Evolutionary conservation across 2,888 invertebrate species (phyloP).

Genomic region (Acleris sparsana): DNA sequence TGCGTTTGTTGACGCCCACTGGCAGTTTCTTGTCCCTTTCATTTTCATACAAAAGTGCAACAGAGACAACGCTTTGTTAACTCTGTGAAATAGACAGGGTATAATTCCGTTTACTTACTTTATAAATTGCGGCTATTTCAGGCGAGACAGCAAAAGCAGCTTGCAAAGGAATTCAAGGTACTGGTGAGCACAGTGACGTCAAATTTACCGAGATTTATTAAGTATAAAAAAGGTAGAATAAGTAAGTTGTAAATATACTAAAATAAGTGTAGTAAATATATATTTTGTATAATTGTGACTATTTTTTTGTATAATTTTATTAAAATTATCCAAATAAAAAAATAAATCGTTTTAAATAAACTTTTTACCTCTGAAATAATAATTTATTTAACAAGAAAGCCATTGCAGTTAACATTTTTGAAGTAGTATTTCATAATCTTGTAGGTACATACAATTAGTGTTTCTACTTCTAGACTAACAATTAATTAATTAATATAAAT

Average conservation of each 20-base stretch:
- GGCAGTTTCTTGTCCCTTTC: too few species aligned
- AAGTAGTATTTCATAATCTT: conserved; percentile 16
- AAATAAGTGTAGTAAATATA: conserved; percentile 26
- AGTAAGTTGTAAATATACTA: conserved; percentile 54
- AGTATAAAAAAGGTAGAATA: conserved; percentile 84
- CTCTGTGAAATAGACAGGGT: too few species aligned
- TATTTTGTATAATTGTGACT: conserved; percentile 28
- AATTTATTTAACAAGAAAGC: conserved; percentile 63
- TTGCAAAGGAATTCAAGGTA: conserved; percentile 86
- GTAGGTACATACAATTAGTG: conserved; percentile 7
- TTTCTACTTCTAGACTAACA: conserved; percentile 17
- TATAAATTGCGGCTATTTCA: conserved; percentile 55
- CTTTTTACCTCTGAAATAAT: conserved; percentile 47
- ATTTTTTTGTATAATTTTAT: conserved; percentile 19
- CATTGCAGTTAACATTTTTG: conserved; percentile 37
- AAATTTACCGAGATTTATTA: conserved; percentile 88
- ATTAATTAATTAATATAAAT: conserved; percentile 25
- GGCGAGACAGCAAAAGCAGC: conserved; percentile 86
- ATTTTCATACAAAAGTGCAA: too few species aligned
- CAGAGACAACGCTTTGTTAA: too few species aligned
- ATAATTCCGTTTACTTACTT: conserved; percentile 15
- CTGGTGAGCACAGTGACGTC: conserved; percentile 88
- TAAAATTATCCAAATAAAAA: conserved; percentile 22
- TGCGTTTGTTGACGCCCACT: too few species aligned
- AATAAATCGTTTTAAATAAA: conserved; percentile 16